Evolutionary conservation across 2,888 invertebrate species (phyloP), one percentile per base, ranked within the genome.

Genomic region (Atethmia centrago): DNA sequence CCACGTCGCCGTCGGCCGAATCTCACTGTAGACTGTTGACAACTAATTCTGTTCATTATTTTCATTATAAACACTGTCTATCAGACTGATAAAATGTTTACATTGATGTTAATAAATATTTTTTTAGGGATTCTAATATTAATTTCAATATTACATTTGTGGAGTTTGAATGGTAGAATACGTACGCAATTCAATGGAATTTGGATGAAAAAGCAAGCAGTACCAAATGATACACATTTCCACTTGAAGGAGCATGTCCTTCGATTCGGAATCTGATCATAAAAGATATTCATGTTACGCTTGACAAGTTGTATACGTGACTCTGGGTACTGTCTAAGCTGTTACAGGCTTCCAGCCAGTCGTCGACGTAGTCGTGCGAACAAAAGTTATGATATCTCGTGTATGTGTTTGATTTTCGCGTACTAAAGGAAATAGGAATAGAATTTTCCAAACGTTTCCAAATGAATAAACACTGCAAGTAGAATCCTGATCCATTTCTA

Each of bases 221-320:
- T 58, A 55, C 21, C 59, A 71, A 74, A 74, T 68, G n/a, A 71
- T 72, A 72, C 71, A 61, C 49, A 71, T 78, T 85, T 67, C 72
- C 73, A 81, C 69, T 78, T 73, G 81, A 85, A 72, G 49, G 59
- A 72, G 71, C 85, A 72, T 72, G 81, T 87, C 83, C 75, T 85
- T 83, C 77, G 69, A 82, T 78, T 78, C 75, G 69, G 66, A 63
- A 70, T 67, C 61, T 63, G 56, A 82, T 79, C 80, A 77, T 77
- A 81, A 81, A 76, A 79, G 74, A 81, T 85, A 82, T 86, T 84
- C 79, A 67, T 56, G 84, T 84, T 85, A 86, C 84, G 80, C 77
- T 75, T 77, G 80, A 65, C 80, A 75, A 68, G 77, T 82, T 86
- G 77, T 76, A 74, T 82, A 85, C 85, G 85, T 84, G 86, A 77